phyloP scores from a whole-genome alignment of 2,888 invertebrate species.

The Stenchaetothrips biformis region DNA sequence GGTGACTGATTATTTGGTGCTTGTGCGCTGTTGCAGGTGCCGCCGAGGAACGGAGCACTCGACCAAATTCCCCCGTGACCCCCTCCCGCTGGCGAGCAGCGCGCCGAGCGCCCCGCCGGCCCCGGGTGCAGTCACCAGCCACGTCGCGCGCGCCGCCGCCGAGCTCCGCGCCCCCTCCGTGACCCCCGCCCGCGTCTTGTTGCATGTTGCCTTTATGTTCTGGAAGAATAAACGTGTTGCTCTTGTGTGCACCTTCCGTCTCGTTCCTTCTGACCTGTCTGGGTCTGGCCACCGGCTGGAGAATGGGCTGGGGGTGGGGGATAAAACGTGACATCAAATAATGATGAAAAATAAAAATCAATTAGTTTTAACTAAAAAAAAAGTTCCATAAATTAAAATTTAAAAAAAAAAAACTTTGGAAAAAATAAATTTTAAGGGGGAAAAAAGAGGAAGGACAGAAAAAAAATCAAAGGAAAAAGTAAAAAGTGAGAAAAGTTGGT shows the following conservation, averaged over 20 bases:
- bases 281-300: background rate
- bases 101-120: background rate
- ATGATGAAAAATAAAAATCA: background rate
- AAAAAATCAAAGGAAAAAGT: no score
- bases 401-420: no score
- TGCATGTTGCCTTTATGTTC: background rate
- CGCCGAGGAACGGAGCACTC: background rate
- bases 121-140: background rate
- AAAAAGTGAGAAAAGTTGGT: no score
- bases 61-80: conserved; percentile 1
- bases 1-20: no score
- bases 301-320: background rate
- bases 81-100: background rate
- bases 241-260: background rate
- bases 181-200: background rate
- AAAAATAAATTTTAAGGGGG: background rate
- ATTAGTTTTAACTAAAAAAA: background rate
- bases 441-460: background rate
- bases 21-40: background rate
- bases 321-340: background rate
- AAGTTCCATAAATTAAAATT: no score
- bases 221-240: conserved; percentile 3
- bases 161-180: background rate
- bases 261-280: background rate
- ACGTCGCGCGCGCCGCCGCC: background rate